Percentiles rank a stretch among this genome's conserved stretches.
Conservation (phyloP, 2,888 invertebrate genomes). For the Cheilosia vernalis region DNA sequence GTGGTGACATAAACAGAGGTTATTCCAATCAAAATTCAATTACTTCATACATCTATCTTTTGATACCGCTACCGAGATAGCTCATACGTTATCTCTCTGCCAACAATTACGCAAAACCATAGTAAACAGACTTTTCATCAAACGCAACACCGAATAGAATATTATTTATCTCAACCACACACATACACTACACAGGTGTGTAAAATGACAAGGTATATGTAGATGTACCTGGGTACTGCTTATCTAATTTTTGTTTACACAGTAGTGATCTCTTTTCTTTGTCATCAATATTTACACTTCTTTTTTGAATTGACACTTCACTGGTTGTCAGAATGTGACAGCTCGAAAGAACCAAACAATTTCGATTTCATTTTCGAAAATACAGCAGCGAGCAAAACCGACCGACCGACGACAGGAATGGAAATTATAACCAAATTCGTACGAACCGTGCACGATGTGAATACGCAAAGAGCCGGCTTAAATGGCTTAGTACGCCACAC, state of each 20-base stretch:
- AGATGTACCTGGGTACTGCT: neutral
- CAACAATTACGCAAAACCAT: conserved; percentile 11
- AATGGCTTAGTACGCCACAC: conserved; percentile 62
- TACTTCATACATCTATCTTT: conserved; percentile 50
- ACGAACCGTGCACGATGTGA: conserved; percentile 34
- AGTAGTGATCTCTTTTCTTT: neutral
- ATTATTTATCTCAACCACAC: conserved; percentile 3
- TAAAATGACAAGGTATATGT: neutral
- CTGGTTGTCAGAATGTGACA: conserved; percentile 44
- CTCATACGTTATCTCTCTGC: neutral
- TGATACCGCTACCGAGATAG: conserved; percentile 20
- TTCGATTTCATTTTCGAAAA: conserved; percentile 42
- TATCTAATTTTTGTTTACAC: conserved; percentile 3
- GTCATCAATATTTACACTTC: conserved; percentile 17
- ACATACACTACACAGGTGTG: neutral
- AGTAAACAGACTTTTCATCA: conserved; percentile 15
- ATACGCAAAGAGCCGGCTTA: conserved; percentile 67
- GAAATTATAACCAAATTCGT: conserved; percentile 42
- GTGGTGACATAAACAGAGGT: conserved; percentile 25
- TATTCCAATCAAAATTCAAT: conserved; percentile 37
- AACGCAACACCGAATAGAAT: neutral
- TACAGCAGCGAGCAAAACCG: neutral
- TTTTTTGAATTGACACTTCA: conserved; percentile 26
- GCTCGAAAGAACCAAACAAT: conserved; percentile 18
- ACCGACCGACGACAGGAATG: neutral